These are phyloP conservation scores for Macrocentrus cingulum DNA, from an alignment of 1,140 invertebrate genomes.

Conservation along the genomic window DNA sequence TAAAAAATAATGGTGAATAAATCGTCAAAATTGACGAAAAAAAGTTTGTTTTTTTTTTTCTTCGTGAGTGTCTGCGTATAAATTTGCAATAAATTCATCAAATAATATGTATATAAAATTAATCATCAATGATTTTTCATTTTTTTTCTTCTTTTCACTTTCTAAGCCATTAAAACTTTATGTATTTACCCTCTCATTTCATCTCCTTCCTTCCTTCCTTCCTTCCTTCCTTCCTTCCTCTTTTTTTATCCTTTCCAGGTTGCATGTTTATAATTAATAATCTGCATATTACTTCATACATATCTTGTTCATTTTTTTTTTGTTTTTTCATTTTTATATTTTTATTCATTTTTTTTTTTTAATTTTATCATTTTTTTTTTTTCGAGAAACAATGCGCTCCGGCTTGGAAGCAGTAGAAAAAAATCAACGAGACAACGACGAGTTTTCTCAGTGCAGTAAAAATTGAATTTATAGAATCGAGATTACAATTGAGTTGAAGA, in stretches of 20 bases:
- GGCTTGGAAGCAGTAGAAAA: slow-evolving; percentile 24
- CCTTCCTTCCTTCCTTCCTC: slow-evolving; percentile 30
- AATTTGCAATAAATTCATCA: not conserved
- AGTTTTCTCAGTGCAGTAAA: no score
- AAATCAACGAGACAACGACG: not conserved
- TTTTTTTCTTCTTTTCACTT: slow-evolving; percentile 31
- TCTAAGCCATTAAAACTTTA: slow-evolving; percentile 34
- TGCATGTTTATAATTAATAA: slow-evolving; percentile 3
- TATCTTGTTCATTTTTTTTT: slow-evolving; percentile 17
- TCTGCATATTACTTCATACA: slow-evolving; percentile 19
- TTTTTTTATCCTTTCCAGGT: slow-evolving; percentile 16
- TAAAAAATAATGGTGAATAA: no score
- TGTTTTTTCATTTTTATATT: slow-evolving; percentile 34
- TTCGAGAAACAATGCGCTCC: slow-evolving; percentile 52
- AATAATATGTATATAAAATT: slow-evolving; percentile 35
- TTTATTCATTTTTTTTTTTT: slow-evolving; percentile 34
- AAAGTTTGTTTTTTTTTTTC: slow-evolving; percentile 13
- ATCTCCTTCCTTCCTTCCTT: slow-evolving; percentile 31
- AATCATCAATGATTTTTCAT: slow-evolving; percentile 39
- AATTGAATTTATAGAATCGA: slow-evolving; percentile 4
- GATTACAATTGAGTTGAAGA: slow-evolving; percentile 5
- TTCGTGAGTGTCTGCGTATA: slow-evolving; percentile 39
- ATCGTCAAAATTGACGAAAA: no score
- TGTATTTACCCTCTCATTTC: slow-evolving; percentile 34
- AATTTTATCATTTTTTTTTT: slow-evolving; percentile 27